phyloP scores from a whole-genome alignment of 30 jellyfish, hydroid and myxozoan species.

The Pseudorhiza aurosa region DNA sequence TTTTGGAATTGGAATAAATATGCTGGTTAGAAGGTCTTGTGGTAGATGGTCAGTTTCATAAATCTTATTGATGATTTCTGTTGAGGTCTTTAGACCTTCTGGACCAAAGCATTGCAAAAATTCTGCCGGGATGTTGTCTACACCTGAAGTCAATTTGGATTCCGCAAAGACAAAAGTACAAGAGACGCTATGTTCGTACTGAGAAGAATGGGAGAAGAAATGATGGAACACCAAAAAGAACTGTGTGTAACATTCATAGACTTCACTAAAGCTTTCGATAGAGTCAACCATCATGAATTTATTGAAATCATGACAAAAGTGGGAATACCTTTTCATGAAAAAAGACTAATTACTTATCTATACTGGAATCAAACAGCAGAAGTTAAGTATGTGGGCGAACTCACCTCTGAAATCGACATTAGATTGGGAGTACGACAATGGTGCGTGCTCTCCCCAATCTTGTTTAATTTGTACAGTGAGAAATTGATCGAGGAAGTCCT shows the following conservation, averaged over 20 bases:
- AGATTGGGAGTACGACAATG: conserved; percentile 60
- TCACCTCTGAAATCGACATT: background rate
- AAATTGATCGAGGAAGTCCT: conserved; percentile 5
- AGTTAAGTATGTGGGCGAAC: conserved; percentile 14
- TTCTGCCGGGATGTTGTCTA: conserved; percentile 39
- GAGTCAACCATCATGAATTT: conserved; percentile 21
- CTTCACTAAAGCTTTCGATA: conserved; percentile 57
- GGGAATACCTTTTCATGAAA: conserved; percentile 16
- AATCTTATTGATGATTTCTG: background rate
- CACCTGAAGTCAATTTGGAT: conserved; percentile 34
- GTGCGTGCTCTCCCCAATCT: conserved; percentile 46
- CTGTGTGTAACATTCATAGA: conserved; percentile 36
- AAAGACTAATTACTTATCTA: conserved; percentile 31
- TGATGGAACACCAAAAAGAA: conserved; percentile 11
- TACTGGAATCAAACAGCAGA: conserved; percentile 57
- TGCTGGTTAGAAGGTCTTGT: background rate
- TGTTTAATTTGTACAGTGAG: conserved; percentile 30
- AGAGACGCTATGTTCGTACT: conserved; percentile 32
- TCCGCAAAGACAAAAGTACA: conserved; percentile 38
- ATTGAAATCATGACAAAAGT: conserved; percentile 2
- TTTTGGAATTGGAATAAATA: conserved; percentile 17
- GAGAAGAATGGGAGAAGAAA: conserved; percentile 24
- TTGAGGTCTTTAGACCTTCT: background rate
- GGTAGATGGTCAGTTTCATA: conserved; percentile 23
- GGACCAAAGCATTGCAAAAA: background rate